These are phyloP conservation scores for Tetraodon nigroviridis DNA, from an alignment of 2,113 vertebrate genomes.

Conservation along the genomic window DNA sequence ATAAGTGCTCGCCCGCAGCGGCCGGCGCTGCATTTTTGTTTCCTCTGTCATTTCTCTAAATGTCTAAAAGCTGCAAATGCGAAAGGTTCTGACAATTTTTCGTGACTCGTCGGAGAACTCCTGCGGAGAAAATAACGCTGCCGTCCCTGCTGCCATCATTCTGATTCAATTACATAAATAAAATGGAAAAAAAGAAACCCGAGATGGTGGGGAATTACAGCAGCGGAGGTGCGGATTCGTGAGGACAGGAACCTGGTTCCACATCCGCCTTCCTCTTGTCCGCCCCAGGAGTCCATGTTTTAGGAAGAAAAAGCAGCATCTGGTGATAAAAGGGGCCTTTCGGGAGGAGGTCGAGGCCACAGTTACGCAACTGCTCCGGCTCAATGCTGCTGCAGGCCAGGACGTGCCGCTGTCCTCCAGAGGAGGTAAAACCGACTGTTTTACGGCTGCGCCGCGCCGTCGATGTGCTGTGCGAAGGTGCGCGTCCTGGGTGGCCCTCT, in stretches of 20 bases:
- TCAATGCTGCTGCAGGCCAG: too few species aligned
- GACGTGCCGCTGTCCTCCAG: not conserved
- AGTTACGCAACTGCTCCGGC: too few species aligned
- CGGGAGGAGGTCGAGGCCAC: too few species aligned
- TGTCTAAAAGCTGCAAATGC: constrained; percentile 47
- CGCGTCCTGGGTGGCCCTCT: constrained; percentile 55
- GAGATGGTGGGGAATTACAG: constrained; percentile 2
- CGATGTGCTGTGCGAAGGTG: constrained; percentile 14
- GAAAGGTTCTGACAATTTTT: constrained; percentile 62
- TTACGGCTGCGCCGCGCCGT: not conserved
- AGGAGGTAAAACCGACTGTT: not conserved
- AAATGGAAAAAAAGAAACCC: not conserved
- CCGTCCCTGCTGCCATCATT: constrained; percentile 48
- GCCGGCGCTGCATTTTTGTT: constrained; percentile 29
- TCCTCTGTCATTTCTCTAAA: not conserved
- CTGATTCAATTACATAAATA: constrained; percentile 36
- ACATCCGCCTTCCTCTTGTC: too few species aligned
- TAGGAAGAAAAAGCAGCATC: too few species aligned
- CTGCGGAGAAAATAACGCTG: constrained; percentile 54
- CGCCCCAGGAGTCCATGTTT: too few species aligned
- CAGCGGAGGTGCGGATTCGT: not conserved
- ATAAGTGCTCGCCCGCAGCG: constrained; percentile 62
- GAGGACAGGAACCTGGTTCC: too few species aligned
- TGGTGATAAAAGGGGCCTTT: too few species aligned
- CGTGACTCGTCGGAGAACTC: constrained; percentile 32